Percentiles rank a stretch among this genome's conserved stretches.
Conservation (phyloP, 2,113 vertebrate species). For the Nettapus auritus region DNA sequence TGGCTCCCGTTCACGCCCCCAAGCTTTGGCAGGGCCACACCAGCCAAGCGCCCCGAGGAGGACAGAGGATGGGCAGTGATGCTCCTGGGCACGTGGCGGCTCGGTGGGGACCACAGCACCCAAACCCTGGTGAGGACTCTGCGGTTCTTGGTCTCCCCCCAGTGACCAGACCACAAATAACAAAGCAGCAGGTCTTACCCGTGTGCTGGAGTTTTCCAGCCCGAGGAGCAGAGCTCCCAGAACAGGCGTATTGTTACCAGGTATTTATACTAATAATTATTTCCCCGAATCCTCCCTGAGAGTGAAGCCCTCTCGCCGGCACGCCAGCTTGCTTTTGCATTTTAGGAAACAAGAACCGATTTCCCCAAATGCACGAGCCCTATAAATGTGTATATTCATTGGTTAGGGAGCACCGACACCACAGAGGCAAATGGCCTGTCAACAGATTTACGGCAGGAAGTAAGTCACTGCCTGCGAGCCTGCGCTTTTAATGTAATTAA, state of each 20-base stretch:
- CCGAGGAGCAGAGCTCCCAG: background rate
- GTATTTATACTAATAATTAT: background rate
- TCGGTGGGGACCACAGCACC: background rate
- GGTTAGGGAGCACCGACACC: constrained; percentile 48
- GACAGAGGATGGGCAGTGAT: background rate
- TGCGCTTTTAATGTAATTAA: constrained; percentile 72
- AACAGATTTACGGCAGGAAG: constrained; percentile 71
- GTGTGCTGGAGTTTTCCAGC: background rate
- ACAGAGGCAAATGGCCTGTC: constrained; percentile 68
- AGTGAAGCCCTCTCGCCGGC: background rate
- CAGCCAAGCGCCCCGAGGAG: background rate
- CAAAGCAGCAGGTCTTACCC: background rate
- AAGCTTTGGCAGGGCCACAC: background rate
- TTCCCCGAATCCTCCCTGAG: background rate
- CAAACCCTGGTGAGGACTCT: accelerated
- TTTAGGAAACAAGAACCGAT: constrained; percentile 61
- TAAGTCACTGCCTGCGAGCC: constrained; percentile 69
- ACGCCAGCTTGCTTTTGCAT: constrained; percentile 15
- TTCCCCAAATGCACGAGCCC: background rate
- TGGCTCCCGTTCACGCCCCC: background rate
- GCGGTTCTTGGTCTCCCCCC: constrained; percentile 60
- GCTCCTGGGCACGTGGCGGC: background rate
- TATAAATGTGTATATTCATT: constrained; percentile 62
- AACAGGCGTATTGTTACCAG: background rate
- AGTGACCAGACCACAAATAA: constrained; percentile 53